Evolutionary conservation across 2,797 vertebrate species (phyloP).

Genomic region (Paratrypauchen microcephalus): DNA sequence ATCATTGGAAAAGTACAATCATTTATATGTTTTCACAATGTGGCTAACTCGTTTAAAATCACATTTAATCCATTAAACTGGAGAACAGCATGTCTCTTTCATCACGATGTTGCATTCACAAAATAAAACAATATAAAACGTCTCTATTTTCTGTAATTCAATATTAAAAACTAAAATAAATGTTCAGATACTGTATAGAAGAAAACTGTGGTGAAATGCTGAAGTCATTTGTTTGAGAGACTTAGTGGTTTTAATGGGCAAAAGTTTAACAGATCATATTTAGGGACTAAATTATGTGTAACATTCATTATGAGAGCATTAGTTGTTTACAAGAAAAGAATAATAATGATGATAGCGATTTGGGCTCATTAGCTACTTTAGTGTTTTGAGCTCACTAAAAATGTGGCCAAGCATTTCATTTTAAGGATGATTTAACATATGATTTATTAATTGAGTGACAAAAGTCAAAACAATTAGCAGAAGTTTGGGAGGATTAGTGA

Average conservation of each 20-base stretch:
- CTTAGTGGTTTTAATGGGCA: conserved; percentile 10
- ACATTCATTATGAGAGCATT: conserved; percentile 15
- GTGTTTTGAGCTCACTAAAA: background rate
- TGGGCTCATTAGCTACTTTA: conserved; percentile 6
- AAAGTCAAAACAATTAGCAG: conserved; percentile 3
- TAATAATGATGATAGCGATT: conserved; percentile 9
- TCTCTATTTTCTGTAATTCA: background rate
- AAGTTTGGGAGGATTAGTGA: background rate
- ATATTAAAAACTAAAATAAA: background rate
- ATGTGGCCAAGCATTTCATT: conserved; percentile 4
- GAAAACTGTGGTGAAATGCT: background rate
- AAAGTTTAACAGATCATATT: conserved; percentile 17
- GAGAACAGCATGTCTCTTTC: background rate
- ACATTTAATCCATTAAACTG: background rate
- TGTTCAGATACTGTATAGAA: background rate
- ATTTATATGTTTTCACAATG: background rate
- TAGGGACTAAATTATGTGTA: conserved; percentile 18
- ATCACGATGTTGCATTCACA: background rate
- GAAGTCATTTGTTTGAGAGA: background rate
- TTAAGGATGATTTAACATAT: conserved; percentile 9
- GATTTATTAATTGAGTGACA: conserved; percentile 4
- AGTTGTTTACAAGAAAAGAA: conserved; percentile 12
- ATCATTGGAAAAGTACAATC: background rate
- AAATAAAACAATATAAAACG: background rate
- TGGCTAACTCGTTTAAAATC: background rate